Base-by-base conservation (phyloP, 1,140 invertebrate genomes). In the Microplitis demolitor region DNA sequence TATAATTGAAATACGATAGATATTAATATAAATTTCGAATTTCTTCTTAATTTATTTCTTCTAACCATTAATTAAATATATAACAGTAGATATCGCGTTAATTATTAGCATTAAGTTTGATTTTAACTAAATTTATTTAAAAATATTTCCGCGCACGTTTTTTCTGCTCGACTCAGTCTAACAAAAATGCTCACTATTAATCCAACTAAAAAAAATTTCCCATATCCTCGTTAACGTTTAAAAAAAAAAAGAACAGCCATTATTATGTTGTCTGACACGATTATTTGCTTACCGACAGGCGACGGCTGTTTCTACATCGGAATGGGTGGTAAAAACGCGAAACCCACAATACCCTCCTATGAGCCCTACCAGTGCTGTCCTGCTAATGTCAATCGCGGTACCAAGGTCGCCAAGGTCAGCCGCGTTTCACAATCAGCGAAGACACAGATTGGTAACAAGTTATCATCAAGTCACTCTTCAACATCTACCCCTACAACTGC, bases 281-380 rank as follows among this genome's bases (percentile, higher is more conserved):
- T 71, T 87, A 85, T 87, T 87, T 87, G 83, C 84, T 87, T 85
- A 87, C 82, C 90, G 90, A 67, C 93, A 96, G 94, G 94, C 93
- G 93, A 95, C 92, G 93, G 94, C 92, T 96, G 94, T 93, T 95
- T 96, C 93, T 94, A 94, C 93, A 93, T 96, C 90, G 94, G 94
- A 90, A 92, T 96, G 91, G 93, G 93, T 88, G 93, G 93, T 89
- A 93, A 93, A 90, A 91, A 87, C 84, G 90, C 91, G 88, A 86
- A 89, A 84, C 92, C 93, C 86, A 91, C 90, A 87, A 84, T 87
- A 82, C 90, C 92, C 87, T 91, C 91, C 85, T 94, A 93, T 89
- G 92, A 94, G 91, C 92, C 94, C 80, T 96, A 94, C 90, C 93
- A 95, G 89, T 95, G 94, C 91, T 96, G 94, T 91, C 94, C 93